These are phyloP conservation scores for Pelochelys cantorii DNA, from an alignment of 2,797 vertebrate species.

Conservation along the genomic window DNA sequence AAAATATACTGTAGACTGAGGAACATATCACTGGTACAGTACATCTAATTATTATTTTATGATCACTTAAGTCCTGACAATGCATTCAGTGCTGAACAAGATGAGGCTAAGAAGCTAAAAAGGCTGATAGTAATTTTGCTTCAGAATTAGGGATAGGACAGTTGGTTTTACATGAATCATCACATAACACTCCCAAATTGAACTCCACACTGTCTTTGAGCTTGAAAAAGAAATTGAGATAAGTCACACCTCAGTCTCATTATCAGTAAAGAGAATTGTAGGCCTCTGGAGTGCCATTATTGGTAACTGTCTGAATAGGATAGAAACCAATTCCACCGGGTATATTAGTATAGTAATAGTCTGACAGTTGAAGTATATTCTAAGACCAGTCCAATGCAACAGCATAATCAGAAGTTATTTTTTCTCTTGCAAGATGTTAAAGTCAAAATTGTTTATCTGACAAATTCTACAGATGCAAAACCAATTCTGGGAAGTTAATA, in stretches of 20 bases:
- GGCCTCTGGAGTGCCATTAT: not conserved
- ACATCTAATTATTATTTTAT: not conserved
- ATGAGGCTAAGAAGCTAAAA: not conserved
- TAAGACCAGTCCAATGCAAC: not conserved
- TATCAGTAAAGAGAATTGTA: not conserved
- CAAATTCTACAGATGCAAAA: not conserved
- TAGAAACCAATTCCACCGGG: not conserved
- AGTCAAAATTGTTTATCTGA: not conserved
- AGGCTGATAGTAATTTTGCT: not conserved
- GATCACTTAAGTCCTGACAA: not conserved
- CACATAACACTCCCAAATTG: rapidly evolving
- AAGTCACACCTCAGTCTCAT: not conserved
- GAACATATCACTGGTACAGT: not conserved
- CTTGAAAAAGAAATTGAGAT: not conserved
- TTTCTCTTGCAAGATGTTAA: not conserved
- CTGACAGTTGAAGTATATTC: not conserved
- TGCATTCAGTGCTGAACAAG: not conserved
- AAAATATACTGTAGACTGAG: not conserved
- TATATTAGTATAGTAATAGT: not conserved
- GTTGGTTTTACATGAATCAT: not conserved
- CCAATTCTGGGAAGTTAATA: not conserved
- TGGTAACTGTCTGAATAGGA: not conserved
- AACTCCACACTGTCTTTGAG: not conserved
- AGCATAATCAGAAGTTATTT: not conserved
- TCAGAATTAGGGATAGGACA: not conserved